A percentile compares a stretch with the other conserved stretches of the same genome.
phyloP scores from a whole-genome alignment of 2,888 invertebrate species.

The Geotrupes spiniger region DNA sequence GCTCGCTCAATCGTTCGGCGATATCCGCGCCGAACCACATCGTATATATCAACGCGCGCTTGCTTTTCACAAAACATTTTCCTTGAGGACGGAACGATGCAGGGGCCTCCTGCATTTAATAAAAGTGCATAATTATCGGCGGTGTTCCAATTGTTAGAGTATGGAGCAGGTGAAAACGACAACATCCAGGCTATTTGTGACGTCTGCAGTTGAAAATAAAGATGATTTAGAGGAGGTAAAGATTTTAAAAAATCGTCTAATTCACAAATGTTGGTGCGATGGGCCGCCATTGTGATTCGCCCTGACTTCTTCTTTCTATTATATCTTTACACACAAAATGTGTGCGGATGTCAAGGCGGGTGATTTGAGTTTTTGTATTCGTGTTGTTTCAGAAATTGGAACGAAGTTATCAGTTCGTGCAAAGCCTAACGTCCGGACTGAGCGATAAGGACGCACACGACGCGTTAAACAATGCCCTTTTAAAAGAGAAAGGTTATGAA shows the following conservation, averaged over 20 bases:
- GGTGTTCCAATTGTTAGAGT: conserved; percentile 52
- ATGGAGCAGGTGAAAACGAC: conserved; percentile 60
- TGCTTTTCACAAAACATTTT: conserved; percentile 52
- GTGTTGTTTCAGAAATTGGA: conserved; percentile 75
- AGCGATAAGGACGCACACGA: conserved; percentile 95
- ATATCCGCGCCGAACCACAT: conserved; percentile 34
- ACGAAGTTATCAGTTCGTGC: conserved; percentile 74
- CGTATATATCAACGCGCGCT: conserved; percentile 52
- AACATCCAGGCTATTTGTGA: conserved; percentile 75
- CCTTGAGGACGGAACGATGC: conserved; percentile 59
- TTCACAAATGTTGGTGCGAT: conserved; percentile 52
- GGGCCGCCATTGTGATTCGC: conserved; percentile 55
- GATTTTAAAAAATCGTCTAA: conserved; percentile 49
- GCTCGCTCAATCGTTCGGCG: conserved; percentile 33
- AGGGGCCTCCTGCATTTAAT: conserved; percentile 58
- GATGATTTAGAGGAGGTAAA: conserved; percentile 89
- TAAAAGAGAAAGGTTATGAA: conserved; percentile 87
- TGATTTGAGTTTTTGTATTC: conserved; percentile 40
- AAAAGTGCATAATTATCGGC: conserved; percentile 58
- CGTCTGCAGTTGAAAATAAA: conserved; percentile 81
- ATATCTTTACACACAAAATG: conserved; percentile 43
- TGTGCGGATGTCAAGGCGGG: conserved; percentile 38
- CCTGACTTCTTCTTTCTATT: conserved; percentile 47
- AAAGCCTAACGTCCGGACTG: conserved; percentile 74
- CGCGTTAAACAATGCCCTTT: conserved; percentile 82